Evolutionary conservation across 2,888 invertebrate genomes (phyloP), one percentile per base, ranked within the genome.

Genomic region (Rotaria sp.): DNA sequence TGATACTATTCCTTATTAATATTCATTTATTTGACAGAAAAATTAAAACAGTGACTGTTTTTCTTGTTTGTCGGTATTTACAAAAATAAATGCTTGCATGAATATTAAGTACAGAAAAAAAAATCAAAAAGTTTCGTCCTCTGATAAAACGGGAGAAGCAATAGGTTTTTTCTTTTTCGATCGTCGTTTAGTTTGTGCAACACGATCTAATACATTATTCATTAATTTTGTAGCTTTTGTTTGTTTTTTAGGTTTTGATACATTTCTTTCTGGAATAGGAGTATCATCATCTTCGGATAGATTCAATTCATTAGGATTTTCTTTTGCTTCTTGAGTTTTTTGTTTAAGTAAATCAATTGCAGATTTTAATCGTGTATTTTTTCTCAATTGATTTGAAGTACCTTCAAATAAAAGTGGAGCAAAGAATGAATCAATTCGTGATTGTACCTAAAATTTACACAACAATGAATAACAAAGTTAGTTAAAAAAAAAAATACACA

Each of bases 351-450:
- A 4, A 26, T 80, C 35, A 11, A 80, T 2, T n/a, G 80, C 80
- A 3, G 41, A 26, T 80, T 45, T 38, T 45, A 80, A 80, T 13
- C 80, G 45, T 1, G 80, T 41, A 8, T 80, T 80, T 35, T 80
- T 80, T 15, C 15, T 24, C 1, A 11, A 45, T 45, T 38, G 24
- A n/a, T 41, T 11, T n/a, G 45, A 41, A 80, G 10, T 45, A 45
- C 45, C 15, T 45, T 80, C 80, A 11, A 80, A 45, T 45, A 24
- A 7, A 11, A 38, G 7, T 18, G 67, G 67, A n/a, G 35, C 67
- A 45, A 80, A 80, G n/a, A 45, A 80, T 1, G 45, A 80, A 80
- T 80, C 80, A 45, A 80, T 80, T 15, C 80, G 80, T n/a, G 80
- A 80, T 80, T 80, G 80, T 45, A 80, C 4, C 80, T 80, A 45